These are phyloP conservation scores for Aphelenchoides avenae DNA, from an alignment of 1,140 invertebrate genomes.

Conservation along the genomic window DNA sequence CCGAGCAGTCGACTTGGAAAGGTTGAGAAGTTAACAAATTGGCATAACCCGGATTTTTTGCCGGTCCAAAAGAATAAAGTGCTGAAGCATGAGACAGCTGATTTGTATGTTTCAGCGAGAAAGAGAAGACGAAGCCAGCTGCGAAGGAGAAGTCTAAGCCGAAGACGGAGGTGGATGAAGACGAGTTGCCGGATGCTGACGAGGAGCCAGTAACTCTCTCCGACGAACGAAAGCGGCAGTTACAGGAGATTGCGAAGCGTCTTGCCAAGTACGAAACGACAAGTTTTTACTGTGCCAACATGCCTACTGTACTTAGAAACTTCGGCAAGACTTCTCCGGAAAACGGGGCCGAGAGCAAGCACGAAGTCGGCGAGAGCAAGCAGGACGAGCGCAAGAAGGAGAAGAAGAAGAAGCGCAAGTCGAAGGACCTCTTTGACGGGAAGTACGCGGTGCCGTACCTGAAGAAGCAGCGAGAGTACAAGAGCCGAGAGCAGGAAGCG, in stretches of 20 bases:
- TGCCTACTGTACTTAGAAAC: conserved; percentile 12
- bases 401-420: conserved; percentile 37
- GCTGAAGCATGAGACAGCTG: too few species aligned
- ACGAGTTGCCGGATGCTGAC: conserved; percentile 27
- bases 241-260: conserved; percentile 42
- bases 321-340: conserved; percentile 14
- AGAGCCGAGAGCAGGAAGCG: conserved; percentile 13
- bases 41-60: too few species aligned
- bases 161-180: conserved; percentile 29
- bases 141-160: conserved; percentile 12
- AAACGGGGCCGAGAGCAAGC: background rate
- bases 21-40: too few species aligned
- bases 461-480: conserved; percentile 38
- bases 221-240: conserved; percentile 33
- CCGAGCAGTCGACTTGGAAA: too few species aligned
- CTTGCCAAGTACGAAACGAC: conserved; percentile 37
- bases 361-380: conserved; percentile 16
- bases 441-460: conserved; percentile 45
- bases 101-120: too few species aligned
- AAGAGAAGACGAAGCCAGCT: conserved; percentile 14
- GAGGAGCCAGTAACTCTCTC: conserved; percentile 29
- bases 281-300: conserved; percentile 3
- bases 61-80: too few species aligned
- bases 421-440: conserved; percentile 42
- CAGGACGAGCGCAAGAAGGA: conserved; percentile 20